Percentiles rank a stretch among this genome's conserved stretches.
These are phyloP conservation scores for Aethes cnicana DNA, from an alignment of 2,888 invertebrate genomes.

Conservation along the genomic window DNA sequence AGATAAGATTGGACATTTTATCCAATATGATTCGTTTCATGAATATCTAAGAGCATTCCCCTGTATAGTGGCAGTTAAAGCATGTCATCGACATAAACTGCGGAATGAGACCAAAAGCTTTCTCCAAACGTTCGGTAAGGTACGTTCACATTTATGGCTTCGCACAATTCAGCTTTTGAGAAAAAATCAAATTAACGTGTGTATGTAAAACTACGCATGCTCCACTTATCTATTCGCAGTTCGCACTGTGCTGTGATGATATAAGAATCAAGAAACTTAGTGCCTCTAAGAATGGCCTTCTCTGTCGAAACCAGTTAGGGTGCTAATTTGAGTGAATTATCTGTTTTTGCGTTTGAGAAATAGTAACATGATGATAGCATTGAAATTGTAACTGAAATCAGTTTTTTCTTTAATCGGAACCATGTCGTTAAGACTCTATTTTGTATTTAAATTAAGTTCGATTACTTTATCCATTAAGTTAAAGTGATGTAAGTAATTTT, in stretches of 20 bases:
- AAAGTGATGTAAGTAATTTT: too few species aligned
- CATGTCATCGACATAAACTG: not conserved
- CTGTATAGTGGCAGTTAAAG: not conserved
- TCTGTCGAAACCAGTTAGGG: constrained; percentile 26
- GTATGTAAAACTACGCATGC: constrained; percentile 34
- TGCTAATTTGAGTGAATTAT: constrained; percentile 39
- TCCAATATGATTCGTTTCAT: too few species aligned
- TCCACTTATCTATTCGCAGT: constrained; percentile 36
- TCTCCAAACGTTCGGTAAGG: too few species aligned
- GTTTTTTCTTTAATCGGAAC: too few species aligned
- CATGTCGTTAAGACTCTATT: too few species aligned
- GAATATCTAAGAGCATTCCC: too few species aligned
- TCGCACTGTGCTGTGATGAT: constrained; percentile 45
- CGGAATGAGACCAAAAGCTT: not conserved
- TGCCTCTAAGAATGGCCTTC: constrained; percentile 25
- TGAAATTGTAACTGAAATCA: too few species aligned
- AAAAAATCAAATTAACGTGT: constrained; percentile 31
- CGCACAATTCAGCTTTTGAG: not conserved
- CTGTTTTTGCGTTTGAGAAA: constrained; percentile 12
- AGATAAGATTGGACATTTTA: too few species aligned
- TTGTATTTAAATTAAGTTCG: too few species aligned
- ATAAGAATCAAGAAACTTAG: constrained; percentile 45
- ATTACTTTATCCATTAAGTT: too few species aligned
- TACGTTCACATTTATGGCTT: not conserved
- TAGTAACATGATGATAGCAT: too few species aligned